Conservation (phyloP, 2,888 invertebrate species). For the Hypena proboscidalis region DNA sequence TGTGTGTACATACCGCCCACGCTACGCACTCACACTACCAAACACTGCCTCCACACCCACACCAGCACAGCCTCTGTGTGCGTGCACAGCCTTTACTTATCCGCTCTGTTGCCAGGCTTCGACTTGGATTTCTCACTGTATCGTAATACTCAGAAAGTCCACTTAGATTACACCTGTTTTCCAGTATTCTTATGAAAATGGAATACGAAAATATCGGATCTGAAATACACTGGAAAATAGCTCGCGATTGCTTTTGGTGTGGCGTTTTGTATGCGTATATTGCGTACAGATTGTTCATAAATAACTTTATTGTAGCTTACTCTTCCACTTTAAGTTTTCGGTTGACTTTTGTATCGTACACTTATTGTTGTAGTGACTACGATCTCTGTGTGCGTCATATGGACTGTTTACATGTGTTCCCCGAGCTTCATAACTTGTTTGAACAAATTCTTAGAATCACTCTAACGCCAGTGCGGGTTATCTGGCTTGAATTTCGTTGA, state of each 20-base stretch:
- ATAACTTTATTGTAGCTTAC: too few relatives aligned
- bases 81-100: slow-evolving; percentile 25
- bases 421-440: slow-evolving; percentile 72
- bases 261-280: too few relatives aligned
- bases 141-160: too few relatives aligned
- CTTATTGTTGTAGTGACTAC: slow-evolving; percentile 34
- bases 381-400: slow-evolving; percentile 51
- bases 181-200: too few relatives aligned
- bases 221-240: too few relatives aligned
- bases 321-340: too few relatives aligned
- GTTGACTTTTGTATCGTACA: slow-evolving; percentile 29
- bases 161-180: too few relatives aligned
- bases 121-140: slow-evolving; percentile 26
- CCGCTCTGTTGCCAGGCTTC: slow-evolving; percentile 52
- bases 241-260: too few relatives aligned
- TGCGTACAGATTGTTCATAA: too few relatives aligned
- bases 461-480: slow-evolving; percentile 64
- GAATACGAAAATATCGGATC: too few relatives aligned
- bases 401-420: slow-evolving; percentile 50
- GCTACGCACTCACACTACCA: slow-evolving; percentile 43
- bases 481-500: slow-evolving; percentile 60
- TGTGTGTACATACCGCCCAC: slow-evolving; percentile 69
- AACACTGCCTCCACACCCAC: slow-evolving; percentile 23
- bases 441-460: slow-evolving; percentile 78
- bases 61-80: slow-evolving; percentile 17